Evolutionary conservation across 1,140 invertebrate genomes (phyloP).

Genomic region (Homarus americanus): DNA sequence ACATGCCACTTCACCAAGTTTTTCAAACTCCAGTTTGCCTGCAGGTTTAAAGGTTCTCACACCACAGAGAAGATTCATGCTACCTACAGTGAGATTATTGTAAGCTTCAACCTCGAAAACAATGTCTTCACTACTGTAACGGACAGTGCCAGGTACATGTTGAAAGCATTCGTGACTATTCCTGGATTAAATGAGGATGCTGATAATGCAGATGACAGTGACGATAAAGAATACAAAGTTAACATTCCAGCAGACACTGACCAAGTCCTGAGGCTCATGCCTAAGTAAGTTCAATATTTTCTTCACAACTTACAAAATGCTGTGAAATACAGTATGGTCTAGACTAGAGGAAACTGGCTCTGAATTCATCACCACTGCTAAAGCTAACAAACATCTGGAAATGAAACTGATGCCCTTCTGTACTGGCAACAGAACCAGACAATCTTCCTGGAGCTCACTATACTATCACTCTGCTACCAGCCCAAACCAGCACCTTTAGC

Average conservation of each 20-base stretch:
- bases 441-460: too few species aligned
- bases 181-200: background rate
- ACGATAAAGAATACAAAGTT: conserved; percentile 13
- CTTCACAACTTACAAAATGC: conserved; percentile 50
- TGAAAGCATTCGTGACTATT: conserved; percentile 13
- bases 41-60: conserved; percentile 1
- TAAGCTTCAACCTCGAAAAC: too few species aligned
- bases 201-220: conserved; percentile 18
- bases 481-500: too few species aligned
- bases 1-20: too few species aligned
- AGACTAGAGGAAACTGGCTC: conserved; percentile 21
- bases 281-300: conserved; percentile 51
- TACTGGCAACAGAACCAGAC: conserved; percentile 21
- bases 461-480: too few species aligned
- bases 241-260: conserved; percentile 40
- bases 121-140: too few species aligned
- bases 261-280: conserved; percentile 38
- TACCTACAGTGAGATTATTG: too few species aligned
- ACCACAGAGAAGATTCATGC: conserved; percentile 22
- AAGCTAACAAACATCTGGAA: conserved; percentile 16
- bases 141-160: background rate
- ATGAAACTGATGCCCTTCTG: conserved; percentile 34
- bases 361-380: conserved; percentile 22
- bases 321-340: too few species aligned
- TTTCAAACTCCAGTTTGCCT: too few species aligned